A percentile compares a stretch with the other conserved stretches of the same genome.
Evolutionary conservation across 2,888 invertebrate species (phyloP).

Genomic region (Drosophila meridiana): DNA sequence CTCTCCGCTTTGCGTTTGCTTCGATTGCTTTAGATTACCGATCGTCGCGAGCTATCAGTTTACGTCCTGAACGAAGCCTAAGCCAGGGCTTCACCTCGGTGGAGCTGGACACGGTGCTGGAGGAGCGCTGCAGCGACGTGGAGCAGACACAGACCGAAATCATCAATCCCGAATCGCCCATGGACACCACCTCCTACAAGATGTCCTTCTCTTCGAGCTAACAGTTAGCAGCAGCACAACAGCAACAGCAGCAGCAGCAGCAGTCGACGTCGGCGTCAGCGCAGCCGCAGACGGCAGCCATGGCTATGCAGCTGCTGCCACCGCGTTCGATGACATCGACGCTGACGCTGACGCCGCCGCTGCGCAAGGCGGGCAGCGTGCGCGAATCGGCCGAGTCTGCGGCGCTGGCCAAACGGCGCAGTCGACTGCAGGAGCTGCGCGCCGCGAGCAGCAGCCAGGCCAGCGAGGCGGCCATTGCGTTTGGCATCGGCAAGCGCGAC

Average conservation of each 20-base stretch:
- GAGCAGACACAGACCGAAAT: conserved; percentile 88
- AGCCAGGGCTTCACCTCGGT: conserved; percentile 91
- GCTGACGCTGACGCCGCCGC: conserved; percentile 49
- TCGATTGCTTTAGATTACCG: conserved; percentile 85
- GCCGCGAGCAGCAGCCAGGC: conserved; percentile 49
- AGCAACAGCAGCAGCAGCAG: conserved; percentile 42
- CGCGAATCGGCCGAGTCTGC: conserved; percentile 54
- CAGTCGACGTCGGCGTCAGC: conserved; percentile 22
- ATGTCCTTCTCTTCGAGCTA: conserved; percentile 82
- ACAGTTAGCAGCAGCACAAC: conserved; percentile 71
- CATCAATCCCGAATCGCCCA: conserved; percentile 84
- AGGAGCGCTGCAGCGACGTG: conserved; percentile 93
- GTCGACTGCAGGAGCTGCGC: conserved; percentile 67
- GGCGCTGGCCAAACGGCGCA: conserved; percentile 69
- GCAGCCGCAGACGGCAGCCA: conserved; percentile 11
- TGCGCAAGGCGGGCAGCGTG: conserved; percentile 69
- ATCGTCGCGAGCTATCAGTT: conserved; percentile 87
- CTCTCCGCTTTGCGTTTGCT: conserved; percentile 1
- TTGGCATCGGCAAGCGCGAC: conserved; percentile 48
- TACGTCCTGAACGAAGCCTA: conserved; percentile 88
- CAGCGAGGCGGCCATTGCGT: conserved; percentile 54
- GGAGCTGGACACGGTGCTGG: conserved; percentile 93
- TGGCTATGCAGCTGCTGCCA: conserved; percentile 26
- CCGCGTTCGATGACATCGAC: conserved; percentile 5
- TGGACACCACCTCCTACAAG: conserved; percentile 82